These are phyloP conservation scores for Troilus luridus DNA, from an alignment of 2,888 invertebrate species.

Conservation along the genomic window DNA sequence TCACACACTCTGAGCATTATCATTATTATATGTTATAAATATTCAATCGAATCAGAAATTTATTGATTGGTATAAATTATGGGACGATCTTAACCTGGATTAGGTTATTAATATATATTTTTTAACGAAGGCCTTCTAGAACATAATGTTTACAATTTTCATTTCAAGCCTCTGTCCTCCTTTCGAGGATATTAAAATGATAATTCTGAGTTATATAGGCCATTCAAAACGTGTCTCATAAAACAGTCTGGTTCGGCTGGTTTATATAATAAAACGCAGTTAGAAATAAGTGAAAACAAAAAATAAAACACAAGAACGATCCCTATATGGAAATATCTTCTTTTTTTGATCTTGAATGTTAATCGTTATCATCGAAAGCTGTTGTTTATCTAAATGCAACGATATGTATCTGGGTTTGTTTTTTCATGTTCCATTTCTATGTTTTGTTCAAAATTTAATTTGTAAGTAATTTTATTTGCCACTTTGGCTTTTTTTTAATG, in stretches of 20 bases:
- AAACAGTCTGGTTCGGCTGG: background rate
- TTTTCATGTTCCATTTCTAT: too few relatives aligned
- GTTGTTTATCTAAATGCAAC: too few relatives aligned
- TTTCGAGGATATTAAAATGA: slow-evolving; percentile 1
- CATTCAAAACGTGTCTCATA: background rate
- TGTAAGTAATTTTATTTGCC: background rate
- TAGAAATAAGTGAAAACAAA: background rate
- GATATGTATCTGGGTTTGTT: too few relatives aligned
- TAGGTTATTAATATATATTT: background rate
- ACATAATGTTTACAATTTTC: slow-evolving; percentile 1
- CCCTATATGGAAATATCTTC: background rate
- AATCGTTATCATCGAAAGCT: too few relatives aligned
- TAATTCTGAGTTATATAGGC: background rate
- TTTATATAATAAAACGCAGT: background rate
- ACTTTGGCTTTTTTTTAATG: too few relatives aligned
- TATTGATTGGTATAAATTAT: background rate
- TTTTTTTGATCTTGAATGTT: too few relatives aligned
- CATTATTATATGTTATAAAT: background rate
- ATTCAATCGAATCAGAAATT: background rate
- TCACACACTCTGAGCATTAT: background rate
- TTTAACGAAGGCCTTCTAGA: background rate
- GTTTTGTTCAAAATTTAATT: too few relatives aligned
- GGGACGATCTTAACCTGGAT: background rate
- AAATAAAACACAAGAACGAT: background rate
- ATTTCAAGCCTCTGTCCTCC: background rate